Conservation (phyloP, 2,888 invertebrate species). For the Mellilla xanthometata region DNA sequence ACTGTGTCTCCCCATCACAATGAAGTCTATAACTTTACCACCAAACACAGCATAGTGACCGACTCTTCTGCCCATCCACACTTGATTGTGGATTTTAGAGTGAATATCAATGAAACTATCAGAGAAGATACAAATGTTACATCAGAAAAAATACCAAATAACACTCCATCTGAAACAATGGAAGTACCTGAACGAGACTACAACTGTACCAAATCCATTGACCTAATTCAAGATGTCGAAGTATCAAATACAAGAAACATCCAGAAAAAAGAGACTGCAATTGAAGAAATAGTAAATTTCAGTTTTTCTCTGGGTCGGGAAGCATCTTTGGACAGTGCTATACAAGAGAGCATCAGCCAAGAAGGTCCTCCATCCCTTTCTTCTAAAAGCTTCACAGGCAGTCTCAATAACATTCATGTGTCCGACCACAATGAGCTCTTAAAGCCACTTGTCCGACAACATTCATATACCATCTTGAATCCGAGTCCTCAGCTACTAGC, state of each 20-base stretch:
- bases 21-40: slow-evolving; percentile 13
- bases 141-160: neutral
- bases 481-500: slow-evolving; percentile 90
- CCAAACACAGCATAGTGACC: slow-evolving; percentile 2
- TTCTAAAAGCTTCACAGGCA: slow-evolving; percentile 71
- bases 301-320: slow-evolving; percentile 42
- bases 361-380: slow-evolving; percentile 58
- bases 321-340: slow-evolving; percentile 33
- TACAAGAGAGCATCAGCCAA: slow-evolving; percentile 40
- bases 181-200: slow-evolving; percentile 68
- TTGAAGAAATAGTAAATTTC: slow-evolving; percentile 35
- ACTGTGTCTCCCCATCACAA: slow-evolving; percentile 12
- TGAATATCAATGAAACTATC: slow-evolving; percentile 51
- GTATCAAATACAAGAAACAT: slow-evolving; percentile 8
- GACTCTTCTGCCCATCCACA: slow-evolving; percentile 34
- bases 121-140: slow-evolving; percentile 20
- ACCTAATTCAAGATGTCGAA: slow-evolving; percentile 37
- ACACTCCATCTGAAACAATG: slow-evolving; percentile 28
- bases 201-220: slow-evolving; percentile 40
- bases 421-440: slow-evolving; percentile 47
- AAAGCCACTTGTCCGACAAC: slow-evolving; percentile 84
- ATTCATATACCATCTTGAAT: slow-evolving; percentile 89
- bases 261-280: slow-evolving; percentile 21
- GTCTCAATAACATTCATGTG: slow-evolving; percentile 69
- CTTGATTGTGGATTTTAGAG: slow-evolving; percentile 59